These are phyloP conservation scores for Thinocorus orbignyianus DNA, from an alignment of 2,113 vertebrate genomes.

Conservation along the genomic window DNA sequence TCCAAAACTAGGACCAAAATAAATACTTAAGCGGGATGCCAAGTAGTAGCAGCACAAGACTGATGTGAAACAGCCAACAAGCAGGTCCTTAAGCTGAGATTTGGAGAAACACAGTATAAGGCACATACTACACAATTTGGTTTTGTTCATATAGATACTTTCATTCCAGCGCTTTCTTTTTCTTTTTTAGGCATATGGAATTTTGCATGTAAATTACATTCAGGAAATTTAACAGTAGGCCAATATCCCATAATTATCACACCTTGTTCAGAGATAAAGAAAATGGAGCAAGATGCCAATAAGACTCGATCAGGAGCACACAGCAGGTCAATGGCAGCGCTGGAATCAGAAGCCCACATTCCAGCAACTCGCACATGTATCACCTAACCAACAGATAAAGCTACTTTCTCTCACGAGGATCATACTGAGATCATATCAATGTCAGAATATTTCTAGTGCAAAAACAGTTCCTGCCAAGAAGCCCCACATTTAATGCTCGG, in stretches of 20 bases:
- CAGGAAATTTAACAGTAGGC: neutral
- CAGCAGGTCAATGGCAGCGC: neutral
- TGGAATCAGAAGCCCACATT: neutral
- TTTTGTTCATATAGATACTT: neutral
- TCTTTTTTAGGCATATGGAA: neutral
- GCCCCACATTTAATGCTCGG: neutral
- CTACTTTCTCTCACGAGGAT: neutral
- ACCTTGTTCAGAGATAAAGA: neutral
- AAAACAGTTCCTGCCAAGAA: neutral
- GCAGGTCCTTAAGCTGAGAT: neutral
- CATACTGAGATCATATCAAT: neutral
- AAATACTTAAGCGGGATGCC: constrained; percentile 41
- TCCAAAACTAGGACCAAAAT: constrained; percentile 57
- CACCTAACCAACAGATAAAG: neutral
- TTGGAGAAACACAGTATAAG: neutral
- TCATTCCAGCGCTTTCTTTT: neutral
- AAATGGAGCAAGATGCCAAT: neutral
- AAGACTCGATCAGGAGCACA: neutral
- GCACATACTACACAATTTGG: neutral
- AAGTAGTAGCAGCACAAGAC: constrained; percentile 16
- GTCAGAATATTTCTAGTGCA: neutral
- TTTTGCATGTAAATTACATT: neutral
- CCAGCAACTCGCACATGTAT: neutral
- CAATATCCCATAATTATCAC: neutral
- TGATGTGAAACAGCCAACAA: constrained; percentile 11